A percentile compares a stretch with the other conserved stretches of the same genome.
These are phyloP conservation scores for Terebella lapidaria DNA, from an alignment of 2,888 invertebrate genomes.

Conservation along the genomic window DNA sequence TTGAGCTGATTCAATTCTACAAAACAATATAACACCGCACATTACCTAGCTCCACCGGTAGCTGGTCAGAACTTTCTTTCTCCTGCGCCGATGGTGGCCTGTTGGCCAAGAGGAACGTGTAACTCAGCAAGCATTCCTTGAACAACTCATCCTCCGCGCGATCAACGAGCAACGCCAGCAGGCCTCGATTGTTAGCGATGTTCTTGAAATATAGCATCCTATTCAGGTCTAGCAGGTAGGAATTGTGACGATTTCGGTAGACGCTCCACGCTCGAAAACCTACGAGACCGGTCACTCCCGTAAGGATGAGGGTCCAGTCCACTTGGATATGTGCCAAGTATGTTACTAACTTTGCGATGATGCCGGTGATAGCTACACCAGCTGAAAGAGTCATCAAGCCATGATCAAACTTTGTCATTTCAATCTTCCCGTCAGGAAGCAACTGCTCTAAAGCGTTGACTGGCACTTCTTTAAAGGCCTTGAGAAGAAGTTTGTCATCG, in stretches of 20 bases:
- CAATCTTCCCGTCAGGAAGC: constrained; percentile 43
- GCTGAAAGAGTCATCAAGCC: constrained; percentile 31
- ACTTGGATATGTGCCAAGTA: constrained; percentile 32
- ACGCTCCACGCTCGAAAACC: constrained; percentile 33
- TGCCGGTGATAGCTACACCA: constrained; percentile 29
- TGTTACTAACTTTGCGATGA: constrained; percentile 40
- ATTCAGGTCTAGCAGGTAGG: constrained; percentile 40
- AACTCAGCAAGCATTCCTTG: constrained; percentile 46
- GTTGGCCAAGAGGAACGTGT: constrained; percentile 41
- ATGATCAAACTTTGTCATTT: constrained; percentile 38
- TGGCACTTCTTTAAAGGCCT: constrained; percentile 50
- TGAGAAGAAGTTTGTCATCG: constrained; percentile 48
- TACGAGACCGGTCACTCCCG: constrained; percentile 31
- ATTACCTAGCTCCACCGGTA: constrained; percentile 26
- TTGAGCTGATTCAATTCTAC: no score
- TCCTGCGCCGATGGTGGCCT: constrained; percentile 26
- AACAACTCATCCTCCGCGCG: constrained; percentile 50
- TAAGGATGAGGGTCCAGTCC: constrained; percentile 38
- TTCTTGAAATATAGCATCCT: constrained; percentile 48
- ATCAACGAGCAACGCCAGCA: constrained; percentile 46
- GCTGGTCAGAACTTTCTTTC: constrained; percentile 18
- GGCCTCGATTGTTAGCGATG: constrained; percentile 47
- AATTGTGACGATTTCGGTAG: constrained; percentile 39
- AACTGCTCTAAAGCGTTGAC: constrained; percentile 42
- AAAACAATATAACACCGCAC: no score